Conservation (phyloP, 2,888 invertebrate species). For the Agrypnus murinus region DNA sequence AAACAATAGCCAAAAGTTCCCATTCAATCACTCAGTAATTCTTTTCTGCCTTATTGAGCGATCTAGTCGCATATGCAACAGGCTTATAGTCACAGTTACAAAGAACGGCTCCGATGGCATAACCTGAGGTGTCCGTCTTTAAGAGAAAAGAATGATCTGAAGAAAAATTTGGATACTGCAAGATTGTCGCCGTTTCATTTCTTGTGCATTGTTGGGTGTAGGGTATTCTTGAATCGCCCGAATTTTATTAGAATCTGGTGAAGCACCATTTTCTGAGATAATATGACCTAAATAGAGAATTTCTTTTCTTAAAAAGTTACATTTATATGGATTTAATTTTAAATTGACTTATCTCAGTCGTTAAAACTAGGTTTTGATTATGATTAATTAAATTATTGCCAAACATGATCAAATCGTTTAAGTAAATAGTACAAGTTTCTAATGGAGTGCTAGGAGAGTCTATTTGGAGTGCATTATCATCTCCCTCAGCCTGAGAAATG, state of each 20-base stretch:
- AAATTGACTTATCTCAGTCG: no score
- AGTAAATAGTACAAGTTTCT: no score
- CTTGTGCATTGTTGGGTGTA: slow-evolving; percentile 51
- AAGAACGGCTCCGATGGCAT: slow-evolving; percentile 37
- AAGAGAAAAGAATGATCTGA: slow-evolving; percentile 31
- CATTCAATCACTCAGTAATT: slow-evolving; percentile 56
- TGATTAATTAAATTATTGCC: no score
- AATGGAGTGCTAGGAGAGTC: no score
- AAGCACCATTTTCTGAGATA: slow-evolving; percentile 54
- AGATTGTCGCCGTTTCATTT: slow-evolving; percentile 41
- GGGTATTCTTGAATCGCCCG: no score
- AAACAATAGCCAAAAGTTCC: slow-evolving; percentile 56
- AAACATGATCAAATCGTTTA: no score
- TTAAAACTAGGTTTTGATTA: no score
- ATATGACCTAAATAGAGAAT: no score
- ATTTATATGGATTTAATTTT: slow-evolving; percentile 26
- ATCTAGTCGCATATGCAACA: slow-evolving; percentile 41
- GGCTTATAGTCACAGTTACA: slow-evolving; percentile 32
- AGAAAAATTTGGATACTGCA: slow-evolving; percentile 41
- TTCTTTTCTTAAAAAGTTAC: no score
- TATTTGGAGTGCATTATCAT: no score
- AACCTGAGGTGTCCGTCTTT: slow-evolving; percentile 34
- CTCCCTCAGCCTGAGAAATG: no score
- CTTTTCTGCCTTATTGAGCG: slow-evolving; percentile 55
- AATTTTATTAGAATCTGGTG: no score